Evolutionary conservation across 2,113 vertebrate species (phyloP), one percentile per base, ranked within the genome.

Genomic region (Prunella fulvescens): DNA sequence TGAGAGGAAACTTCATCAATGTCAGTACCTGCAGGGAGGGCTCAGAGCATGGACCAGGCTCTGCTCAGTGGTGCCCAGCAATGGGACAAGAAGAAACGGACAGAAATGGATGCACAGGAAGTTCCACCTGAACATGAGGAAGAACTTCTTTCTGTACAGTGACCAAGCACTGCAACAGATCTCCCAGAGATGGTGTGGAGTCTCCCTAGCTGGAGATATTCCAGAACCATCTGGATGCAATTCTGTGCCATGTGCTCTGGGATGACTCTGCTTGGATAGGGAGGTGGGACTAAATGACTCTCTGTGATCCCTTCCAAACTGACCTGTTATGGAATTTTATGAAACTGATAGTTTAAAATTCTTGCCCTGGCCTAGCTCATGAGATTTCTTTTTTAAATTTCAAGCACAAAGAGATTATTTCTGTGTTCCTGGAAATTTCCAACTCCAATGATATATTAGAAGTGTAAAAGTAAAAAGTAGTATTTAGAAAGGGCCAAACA

Each of bases 111-210:
- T 44, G 18, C 22, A 1, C 17, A 19, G 17, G 9, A 53, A 37
- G 9, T 33, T 37, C 7, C 44, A 37, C 7, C 20, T 31, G 45
- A 65, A 48, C 2, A 6, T 15, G 33, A 19, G 14, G 2, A 60
- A 69, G 20, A 44, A 7, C 4, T 35, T 58, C 33, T 19, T 23
- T 1, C 0, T 19, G 28, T 15, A 1, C 12, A 39, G 19, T 10
- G 54, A 14, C 22, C 1, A 0, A 0, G 0, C 45, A 51, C 3
- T 2, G 3, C 10, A 28, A 45, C 22, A 39, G 19, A 45, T 61
- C 1, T 0, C 19, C 1, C 64, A 69, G 39, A 53, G 12, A 60
- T 23, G 2, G 1, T 28, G 6, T 60, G 39, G 18, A 33, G 2
- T 53, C 12, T 28, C 12, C n/a, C 23, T 45, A 23, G 13, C 39